Percentiles rank a stretch among this genome's conserved stretches.
Evolutionary conservation across 2,888 invertebrate species (phyloP).

Genomic region (Andrena bicolor): DNA sequence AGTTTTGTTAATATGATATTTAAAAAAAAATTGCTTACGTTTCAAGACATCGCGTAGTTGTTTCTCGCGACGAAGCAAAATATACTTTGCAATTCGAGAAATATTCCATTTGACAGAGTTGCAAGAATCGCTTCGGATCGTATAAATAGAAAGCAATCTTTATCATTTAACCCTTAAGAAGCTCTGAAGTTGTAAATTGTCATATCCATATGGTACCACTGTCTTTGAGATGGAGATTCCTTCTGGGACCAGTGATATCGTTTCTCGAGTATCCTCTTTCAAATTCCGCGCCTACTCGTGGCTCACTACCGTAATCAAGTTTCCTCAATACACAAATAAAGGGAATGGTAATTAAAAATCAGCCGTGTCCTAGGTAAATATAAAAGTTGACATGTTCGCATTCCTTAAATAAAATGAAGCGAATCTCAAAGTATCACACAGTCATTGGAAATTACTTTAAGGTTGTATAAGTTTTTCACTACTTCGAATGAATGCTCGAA

Average conservation of each 20-base stretch:
- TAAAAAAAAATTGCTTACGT: too few species aligned
- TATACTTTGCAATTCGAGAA: too few species aligned
- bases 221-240: constrained; percentile 7
- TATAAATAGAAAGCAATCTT: constrained; percentile 40
- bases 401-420: not conserved
- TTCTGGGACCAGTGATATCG: constrained; percentile 57
- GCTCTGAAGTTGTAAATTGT: constrained; percentile 37
- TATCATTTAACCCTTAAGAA: constrained; percentile 24
- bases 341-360: not conserved
- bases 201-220: constrained; percentile 24
- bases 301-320: not conserved
- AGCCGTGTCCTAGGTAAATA: not conserved
- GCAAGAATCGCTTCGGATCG: not conserved
- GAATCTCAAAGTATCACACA: constrained; percentile 16
- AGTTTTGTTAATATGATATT: too few species aligned
- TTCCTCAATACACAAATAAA: not conserved
- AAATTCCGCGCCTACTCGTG: not conserved
- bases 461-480: constrained; percentile 23
- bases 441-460: constrained; percentile 17
- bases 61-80: too few species aligned
- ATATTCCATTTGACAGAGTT: not conserved
- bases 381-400: not conserved
- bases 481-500: not conserved
- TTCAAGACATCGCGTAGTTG: too few species aligned
- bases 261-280: constrained; percentile 12